Evolutionary conservation across 2,113 vertebrate genomes (phyloP).

Genomic region (Aplodontia rufa): DNA sequence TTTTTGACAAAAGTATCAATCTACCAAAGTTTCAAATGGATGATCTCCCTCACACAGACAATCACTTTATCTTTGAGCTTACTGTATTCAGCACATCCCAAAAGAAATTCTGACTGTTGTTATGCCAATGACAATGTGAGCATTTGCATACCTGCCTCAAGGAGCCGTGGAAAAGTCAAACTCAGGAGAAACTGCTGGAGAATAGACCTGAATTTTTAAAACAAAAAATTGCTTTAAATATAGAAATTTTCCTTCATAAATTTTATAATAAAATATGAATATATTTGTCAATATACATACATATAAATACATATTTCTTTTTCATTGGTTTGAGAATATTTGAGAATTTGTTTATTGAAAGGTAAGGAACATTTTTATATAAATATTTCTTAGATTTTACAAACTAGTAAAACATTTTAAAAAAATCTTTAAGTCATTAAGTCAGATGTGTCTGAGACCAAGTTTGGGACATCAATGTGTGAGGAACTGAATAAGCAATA

Average conservation of each 20-base stretch:
- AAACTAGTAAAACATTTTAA: neutral
- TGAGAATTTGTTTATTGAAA: neutral
- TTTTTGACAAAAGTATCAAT: neutral
- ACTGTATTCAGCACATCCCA: neutral
- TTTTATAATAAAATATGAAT: neutral
- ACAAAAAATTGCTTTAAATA: conserved; percentile 14
- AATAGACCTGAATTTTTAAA: conserved; percentile 90
- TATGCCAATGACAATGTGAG: neutral
- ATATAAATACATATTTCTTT: neutral
- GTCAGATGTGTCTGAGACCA: neutral
- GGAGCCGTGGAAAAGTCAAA: conserved; percentile 91
- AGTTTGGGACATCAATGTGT: neutral
- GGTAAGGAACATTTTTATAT: neutral
- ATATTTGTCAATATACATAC: neutral
- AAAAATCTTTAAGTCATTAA: neutral
- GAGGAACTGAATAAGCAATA: neutral
- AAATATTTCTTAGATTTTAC: neutral
- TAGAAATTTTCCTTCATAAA: neutral
- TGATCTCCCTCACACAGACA: too few relatives aligned
- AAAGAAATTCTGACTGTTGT: neutral
- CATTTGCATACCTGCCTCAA: conserved; percentile 91
- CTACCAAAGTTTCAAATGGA: neutral
- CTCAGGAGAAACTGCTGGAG: conserved; percentile 94
- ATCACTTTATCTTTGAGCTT: neutral
- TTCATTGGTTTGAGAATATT: neutral